Evolutionary conservation across 1,140 invertebrate species (phyloP).

Genomic region (Drosophila insularis): DNA sequence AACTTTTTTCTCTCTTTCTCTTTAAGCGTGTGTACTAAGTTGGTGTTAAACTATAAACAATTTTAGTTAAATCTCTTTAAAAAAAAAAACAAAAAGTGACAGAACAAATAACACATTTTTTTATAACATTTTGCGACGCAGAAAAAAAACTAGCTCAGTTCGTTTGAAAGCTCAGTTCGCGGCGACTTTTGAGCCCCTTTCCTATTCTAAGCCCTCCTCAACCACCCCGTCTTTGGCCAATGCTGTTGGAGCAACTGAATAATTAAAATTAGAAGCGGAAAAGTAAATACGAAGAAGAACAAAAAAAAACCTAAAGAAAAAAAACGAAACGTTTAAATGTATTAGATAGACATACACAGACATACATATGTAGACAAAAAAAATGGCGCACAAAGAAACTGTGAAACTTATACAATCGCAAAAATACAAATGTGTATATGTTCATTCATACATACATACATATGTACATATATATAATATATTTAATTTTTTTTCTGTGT

Average conservation of each 20-base stretch:
- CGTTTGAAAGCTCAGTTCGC: slow-evolving; percentile 6
- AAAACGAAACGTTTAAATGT: slow-evolving; percentile 53
- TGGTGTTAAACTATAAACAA: slow-evolving; percentile 65
- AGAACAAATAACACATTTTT: slow-evolving; percentile 45
- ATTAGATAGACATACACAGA: slow-evolving; percentile 24
- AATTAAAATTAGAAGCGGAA: slow-evolving; percentile 81
- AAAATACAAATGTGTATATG: slow-evolving; percentile 14
- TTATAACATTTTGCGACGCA: slow-evolving; percentile 70
- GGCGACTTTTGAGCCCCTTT: slow-evolving; percentile 70
- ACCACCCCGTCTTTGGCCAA: background rate
- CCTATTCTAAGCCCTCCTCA: background rate
- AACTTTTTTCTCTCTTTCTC: slow-evolving; percentile 12
- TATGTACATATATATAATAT: slow-evolving; percentile 37
- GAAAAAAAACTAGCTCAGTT: slow-evolving; percentile 61
- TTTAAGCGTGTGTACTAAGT: slow-evolving; percentile 19
- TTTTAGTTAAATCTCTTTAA: slow-evolving; percentile 38
- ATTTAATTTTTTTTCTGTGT: slow-evolving; percentile 5
- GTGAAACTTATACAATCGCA: slow-evolving; percentile 76
- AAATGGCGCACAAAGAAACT: slow-evolving; percentile 77
- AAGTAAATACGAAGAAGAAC: slow-evolving; percentile 65
- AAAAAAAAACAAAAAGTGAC: slow-evolving; percentile 29
- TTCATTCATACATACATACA: slow-evolving; percentile 29
- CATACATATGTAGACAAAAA: slow-evolving; percentile 35
- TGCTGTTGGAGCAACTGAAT: slow-evolving; percentile 61
- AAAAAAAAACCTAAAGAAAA: slow-evolving; percentile 42